Evolutionary conservation across 1,140 invertebrate species (phyloP).

Genomic region (Laupala kohalensis): DNA sequence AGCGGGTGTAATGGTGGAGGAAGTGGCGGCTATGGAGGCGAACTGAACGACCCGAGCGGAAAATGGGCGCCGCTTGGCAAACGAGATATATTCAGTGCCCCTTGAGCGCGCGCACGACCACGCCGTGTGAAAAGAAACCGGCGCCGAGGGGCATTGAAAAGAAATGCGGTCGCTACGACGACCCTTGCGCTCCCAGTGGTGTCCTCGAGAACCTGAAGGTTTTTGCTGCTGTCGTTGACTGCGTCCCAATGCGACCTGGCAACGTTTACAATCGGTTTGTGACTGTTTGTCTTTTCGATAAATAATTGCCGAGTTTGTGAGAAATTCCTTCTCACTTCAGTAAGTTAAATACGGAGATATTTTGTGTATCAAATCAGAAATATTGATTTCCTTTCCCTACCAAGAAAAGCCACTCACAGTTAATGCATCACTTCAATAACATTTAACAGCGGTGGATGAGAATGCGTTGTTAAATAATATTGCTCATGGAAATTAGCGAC

Average conservation of each 20-base stretch:
- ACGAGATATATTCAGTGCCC: neutral
- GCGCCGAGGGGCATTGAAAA: neutral
- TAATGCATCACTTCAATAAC: too few relatives aligned
- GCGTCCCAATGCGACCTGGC: neutral
- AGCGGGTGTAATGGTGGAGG: too few relatives aligned
- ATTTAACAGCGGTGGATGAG: too few relatives aligned
- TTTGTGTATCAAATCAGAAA: too few relatives aligned
- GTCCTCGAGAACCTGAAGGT: neutral
- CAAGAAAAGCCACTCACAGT: too few relatives aligned
- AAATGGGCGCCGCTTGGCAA: neutral
- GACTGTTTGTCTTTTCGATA: too few relatives aligned
- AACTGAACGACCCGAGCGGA: neutral
- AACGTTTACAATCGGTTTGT: neutral
- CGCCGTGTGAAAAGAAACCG: neutral
- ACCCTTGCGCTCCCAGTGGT: neutral
- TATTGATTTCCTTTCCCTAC: too few relatives aligned
- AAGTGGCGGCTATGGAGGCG: neutral
- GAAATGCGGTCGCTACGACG: neutral
- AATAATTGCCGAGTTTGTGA: too few relatives aligned
- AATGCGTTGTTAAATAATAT: too few relatives aligned
- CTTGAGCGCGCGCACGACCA: neutral
- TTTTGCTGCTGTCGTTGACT: neutral
- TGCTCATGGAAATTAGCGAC: too few relatives aligned
- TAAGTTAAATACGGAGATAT: too few relatives aligned
- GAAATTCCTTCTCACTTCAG: too few relatives aligned